Base-by-base conservation (phyloP, 2,113 vertebrate genomes). In the Nematolebias whitei region DNA sequence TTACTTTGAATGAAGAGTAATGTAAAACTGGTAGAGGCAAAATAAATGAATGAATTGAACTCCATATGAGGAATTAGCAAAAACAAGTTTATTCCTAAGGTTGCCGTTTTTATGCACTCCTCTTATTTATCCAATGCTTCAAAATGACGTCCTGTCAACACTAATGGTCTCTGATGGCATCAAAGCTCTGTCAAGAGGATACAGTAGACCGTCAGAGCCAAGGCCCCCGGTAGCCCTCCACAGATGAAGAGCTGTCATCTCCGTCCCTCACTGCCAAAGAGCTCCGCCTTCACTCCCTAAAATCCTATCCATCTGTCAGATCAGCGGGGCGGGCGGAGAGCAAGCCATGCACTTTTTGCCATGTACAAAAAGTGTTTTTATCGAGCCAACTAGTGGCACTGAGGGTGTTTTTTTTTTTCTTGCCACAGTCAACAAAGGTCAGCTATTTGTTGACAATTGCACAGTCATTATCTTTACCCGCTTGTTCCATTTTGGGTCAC, bases 151-250 rank as follows among this genome's bases (percentile, higher is more conserved):
- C 72, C 72, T 79, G 87, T 90, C 87, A 80, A 48, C 58, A 26
- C 79, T 87, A 86, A 88, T 89, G 77, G 78, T 71, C 70, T 78
- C 41, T 78, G 79, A 90, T 80, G 85, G 75, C 86, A 84, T 89
- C 83, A 77, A 78, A 78, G 74, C 54, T 78, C 77, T 85, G 87
- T 88, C 89, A 85, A 72, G 78, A 71, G 76, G 79, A 82, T 76
- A 74, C 78, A 81, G 72, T 78, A 76, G 78, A 68, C 80, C 79
- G 83, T 87, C 71, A 74, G 69, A 84, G 87, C 79, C 73, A 73
- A 67, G 72, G 80, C 81, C 78, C 55, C 55, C 7, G 64, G 83
- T 70, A 63, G 82, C 71, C 74, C 80, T 86, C 73, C 67, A 68
- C 50, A 67, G 80, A 79, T 39, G 58, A 62, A 53, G 76, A 88